Evolutionary conservation across 2,888 invertebrate species (phyloP).

Genomic region (Oligia latruncula): DNA sequence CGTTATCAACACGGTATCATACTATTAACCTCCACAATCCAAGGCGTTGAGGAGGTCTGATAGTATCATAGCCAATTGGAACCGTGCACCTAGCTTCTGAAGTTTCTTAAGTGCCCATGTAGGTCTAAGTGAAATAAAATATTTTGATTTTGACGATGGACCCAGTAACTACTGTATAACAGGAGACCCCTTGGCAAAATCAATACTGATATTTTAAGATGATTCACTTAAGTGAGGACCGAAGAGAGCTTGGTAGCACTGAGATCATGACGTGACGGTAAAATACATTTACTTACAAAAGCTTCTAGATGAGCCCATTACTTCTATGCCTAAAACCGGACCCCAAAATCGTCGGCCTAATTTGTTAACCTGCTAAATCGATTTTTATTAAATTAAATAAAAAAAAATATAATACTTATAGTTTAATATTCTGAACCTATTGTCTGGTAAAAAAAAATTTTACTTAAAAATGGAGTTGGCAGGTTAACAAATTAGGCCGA

Average conservation of each 20-base stretch:
- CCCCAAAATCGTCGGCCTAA: neutral
- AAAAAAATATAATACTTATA: no score
- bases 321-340: neutral
- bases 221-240: neutral
- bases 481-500: no score
- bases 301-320: neutral
- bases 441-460: no score
- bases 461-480: no score
- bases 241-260: neutral
- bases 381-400: no score
- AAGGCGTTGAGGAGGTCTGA: neutral
- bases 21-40: no score
- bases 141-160: no score
- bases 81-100: neutral
- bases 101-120: neutral
- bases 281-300: no score
- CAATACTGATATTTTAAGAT: neutral
- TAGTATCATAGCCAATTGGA: neutral
- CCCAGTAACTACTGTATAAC: neutral
- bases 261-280: rapidly evolving
- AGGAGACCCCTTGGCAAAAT: neutral
- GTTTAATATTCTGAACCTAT: no score
- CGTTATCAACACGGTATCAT: no score
- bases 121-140: neutral
- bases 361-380: no score